Conservation (phyloP, 2,888 invertebrate species). For the Tipula vernalis region DNA sequence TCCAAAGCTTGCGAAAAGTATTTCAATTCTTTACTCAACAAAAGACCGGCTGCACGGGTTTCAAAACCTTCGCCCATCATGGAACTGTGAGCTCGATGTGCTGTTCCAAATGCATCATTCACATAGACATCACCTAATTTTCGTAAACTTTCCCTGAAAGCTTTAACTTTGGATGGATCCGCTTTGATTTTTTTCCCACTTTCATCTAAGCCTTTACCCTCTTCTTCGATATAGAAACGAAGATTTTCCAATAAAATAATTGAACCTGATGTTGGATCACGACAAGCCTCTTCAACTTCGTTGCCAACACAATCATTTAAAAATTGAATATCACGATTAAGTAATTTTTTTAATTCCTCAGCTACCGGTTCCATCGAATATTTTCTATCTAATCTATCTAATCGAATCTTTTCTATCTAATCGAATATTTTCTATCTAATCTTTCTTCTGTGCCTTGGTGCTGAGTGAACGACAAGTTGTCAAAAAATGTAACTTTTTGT, state of each 20-base stretch:
- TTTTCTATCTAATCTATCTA: too few species aligned
- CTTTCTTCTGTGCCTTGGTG: too few species aligned
- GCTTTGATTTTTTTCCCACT: constrained; percentile 92
- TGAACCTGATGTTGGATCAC: constrained; percentile 72
- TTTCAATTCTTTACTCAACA: constrained; percentile 90
- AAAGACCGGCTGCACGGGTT: constrained; percentile 84
- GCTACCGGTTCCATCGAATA: constrained; percentile 90
- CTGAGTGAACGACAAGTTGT: too few species aligned
- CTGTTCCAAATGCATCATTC: constrained; percentile 98
- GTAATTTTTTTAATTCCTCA: constrained; percentile 71
- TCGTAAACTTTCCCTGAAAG: constrained; percentile 77
- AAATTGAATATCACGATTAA: constrained; percentile 59
- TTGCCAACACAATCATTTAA: constrained; percentile 86
- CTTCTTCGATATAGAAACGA: constrained; percentile 93
- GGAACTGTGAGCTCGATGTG: constrained; percentile 75
- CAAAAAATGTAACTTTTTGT: too few species aligned
- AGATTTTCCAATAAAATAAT: constrained; percentile 93
- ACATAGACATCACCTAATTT: constrained; percentile 97
- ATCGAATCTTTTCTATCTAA: too few species aligned
- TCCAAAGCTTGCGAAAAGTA: constrained; percentile 95
- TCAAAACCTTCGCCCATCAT: constrained; percentile 96
- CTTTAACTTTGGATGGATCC: constrained; percentile 67
- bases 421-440: too few species aligned
- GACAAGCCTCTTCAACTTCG: constrained; percentile 83
- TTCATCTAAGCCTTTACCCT: constrained; percentile 90